phyloP scores from a whole-genome alignment of 1,140 invertebrate genomes.

The Rhizoglyphus robini region DNA sequence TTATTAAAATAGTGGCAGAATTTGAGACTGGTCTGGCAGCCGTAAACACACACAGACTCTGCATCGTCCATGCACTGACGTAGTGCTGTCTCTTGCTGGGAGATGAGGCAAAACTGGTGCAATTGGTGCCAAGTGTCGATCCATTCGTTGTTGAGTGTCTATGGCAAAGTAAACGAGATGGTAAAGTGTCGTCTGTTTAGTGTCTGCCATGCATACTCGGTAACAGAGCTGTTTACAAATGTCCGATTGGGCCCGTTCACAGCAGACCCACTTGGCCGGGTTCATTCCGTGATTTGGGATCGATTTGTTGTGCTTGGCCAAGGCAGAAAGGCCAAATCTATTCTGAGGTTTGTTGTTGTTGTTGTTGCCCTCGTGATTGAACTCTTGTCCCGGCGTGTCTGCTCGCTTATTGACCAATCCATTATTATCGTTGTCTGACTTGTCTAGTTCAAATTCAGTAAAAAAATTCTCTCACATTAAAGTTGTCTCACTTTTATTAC shows the following conservation, averaged over 20 bases:
- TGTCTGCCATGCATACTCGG: background rate
- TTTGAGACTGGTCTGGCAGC: background rate
- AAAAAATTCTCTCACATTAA: too few relatives aligned
- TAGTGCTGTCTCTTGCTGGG: background rate
- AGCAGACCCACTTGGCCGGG: constrained; percentile 7
- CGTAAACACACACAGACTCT: background rate
- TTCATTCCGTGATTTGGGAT: background rate
- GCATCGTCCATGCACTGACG: background rate
- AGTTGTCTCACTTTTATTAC: background rate
- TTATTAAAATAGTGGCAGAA: constrained; percentile 4
- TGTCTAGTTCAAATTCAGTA: too few relatives aligned
- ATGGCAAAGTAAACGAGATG: background rate
- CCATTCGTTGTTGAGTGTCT: background rate
- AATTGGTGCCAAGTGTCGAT: background rate
- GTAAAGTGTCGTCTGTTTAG: background rate
- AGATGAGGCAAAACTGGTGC: background rate
- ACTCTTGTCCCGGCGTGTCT: too few relatives aligned
- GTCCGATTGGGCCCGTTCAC: background rate
- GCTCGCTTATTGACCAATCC: too few relatives aligned
- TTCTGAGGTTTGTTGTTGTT: too few relatives aligned
- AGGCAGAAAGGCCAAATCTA: too few relatives aligned
- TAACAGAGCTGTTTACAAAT: constrained; percentile 10
- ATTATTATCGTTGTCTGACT: too few relatives aligned
- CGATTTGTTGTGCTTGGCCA: background rate
- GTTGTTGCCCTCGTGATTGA: too few relatives aligned